Evolutionary conservation across 2,797 vertebrate species (phyloP).

Genomic region (Pyrrhura leucotis): DNA sequence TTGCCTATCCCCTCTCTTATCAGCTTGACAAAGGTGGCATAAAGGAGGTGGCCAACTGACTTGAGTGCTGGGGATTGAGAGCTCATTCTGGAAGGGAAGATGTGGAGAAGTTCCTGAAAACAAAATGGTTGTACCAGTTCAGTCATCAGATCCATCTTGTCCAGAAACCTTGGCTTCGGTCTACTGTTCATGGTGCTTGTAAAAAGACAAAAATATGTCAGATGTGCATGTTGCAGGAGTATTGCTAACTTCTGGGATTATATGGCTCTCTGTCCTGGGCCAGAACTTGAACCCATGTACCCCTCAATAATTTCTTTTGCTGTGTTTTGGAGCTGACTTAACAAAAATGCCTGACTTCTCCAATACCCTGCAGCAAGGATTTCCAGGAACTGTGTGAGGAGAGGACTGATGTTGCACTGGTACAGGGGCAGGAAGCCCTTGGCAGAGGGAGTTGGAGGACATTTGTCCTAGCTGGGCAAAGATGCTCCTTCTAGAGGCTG

Average conservation of each 20-base stretch:
- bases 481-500: background rate
- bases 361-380: background rate
- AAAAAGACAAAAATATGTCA: background rate
- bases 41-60: background rate
- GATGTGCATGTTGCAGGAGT: background rate
- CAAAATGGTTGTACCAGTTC: background rate
- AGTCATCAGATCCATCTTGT: background rate
- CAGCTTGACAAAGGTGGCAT: background rate
- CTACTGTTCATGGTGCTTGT: fast-evolving
- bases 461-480: background rate
- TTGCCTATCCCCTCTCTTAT: background rate
- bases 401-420: background rate
- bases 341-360: background rate
- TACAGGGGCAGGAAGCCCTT: background rate
- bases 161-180: background rate
- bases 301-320: background rate
- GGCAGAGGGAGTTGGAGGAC: background rate
- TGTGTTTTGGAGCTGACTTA: background rate
- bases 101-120: background rate
- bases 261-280: fast-evolving
- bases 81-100: background rate
- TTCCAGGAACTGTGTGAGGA: background rate
- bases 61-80: background rate
- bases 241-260: background rate
- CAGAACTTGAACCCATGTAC: background rate